Evolutionary conservation across 64 coral and sea anemone genomes (phyloP).

Genomic region (Montipora cactus): DNA sequence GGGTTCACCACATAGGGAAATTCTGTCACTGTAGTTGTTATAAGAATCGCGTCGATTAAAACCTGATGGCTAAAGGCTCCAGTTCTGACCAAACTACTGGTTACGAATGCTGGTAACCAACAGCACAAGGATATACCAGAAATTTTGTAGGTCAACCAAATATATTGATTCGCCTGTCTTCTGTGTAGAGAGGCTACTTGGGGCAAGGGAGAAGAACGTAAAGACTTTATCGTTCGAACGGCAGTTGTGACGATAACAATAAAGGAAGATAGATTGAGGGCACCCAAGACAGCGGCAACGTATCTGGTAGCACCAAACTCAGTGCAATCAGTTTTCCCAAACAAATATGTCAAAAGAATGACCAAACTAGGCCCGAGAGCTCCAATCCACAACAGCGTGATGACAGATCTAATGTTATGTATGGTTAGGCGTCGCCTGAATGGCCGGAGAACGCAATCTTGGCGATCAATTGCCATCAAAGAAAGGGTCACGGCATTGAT

Average conservation of each 20-base stretch:
- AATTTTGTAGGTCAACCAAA: not conserved
- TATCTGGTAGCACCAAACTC: too few species aligned
- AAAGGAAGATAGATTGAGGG: not conserved
- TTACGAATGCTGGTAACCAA: not conserved
- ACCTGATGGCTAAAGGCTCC: not conserved
- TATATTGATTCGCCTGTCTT: not conserved
- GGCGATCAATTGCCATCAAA: conserved; percentile 3
- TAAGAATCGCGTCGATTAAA: not conserved
- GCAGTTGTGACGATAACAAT: not conserved
- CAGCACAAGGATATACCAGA: not conserved
- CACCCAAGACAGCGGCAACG: not conserved
- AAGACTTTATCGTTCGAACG: not conserved
- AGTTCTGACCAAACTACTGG: not conserved
- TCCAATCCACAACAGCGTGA: not conserved
- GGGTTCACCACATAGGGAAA: conserved; percentile 5
- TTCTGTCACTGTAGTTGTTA: not conserved
- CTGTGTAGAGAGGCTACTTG: not conserved
- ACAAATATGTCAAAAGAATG: not conserved
- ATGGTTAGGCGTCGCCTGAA: not conserved
- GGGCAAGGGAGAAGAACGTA: not conserved
- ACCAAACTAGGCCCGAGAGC: not conserved
- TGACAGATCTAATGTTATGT: not conserved
- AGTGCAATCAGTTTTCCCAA: not conserved
- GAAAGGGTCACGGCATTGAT: not conserved
- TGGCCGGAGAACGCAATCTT: not conserved